These are phyloP conservation scores for Lydus trimaculatus DNA, from an alignment of 2,888 invertebrate genomes.

Conservation along the genomic window DNA sequence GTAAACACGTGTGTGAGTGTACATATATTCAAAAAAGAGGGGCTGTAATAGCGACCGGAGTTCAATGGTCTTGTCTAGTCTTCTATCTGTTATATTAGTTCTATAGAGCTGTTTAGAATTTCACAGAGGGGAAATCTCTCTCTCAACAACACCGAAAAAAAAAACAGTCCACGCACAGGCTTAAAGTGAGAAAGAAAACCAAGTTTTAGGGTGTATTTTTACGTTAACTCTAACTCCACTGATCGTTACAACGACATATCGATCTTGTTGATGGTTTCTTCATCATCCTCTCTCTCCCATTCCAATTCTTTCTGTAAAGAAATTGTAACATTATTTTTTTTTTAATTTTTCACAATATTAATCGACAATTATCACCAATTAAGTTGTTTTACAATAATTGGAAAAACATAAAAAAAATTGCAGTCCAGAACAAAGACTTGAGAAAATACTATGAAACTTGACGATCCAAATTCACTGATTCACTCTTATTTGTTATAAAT, in stretches of 20 bases:
- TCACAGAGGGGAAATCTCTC: constrained; percentile 9
- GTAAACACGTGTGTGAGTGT: constrained; percentile 40
- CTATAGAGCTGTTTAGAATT: neutral
- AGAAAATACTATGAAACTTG: too few species aligned
- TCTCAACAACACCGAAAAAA: too few species aligned
- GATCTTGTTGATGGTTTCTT: neutral
- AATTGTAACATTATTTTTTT: too few species aligned
- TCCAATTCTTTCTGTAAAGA: too few species aligned
- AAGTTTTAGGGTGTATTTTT: neutral
- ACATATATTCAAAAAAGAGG: constrained; percentile 22
- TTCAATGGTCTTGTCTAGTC: constrained; percentile 34
- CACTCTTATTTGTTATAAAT: neutral
- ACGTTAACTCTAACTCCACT: neutral
- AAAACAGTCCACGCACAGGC: neutral
- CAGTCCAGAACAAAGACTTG: neutral
- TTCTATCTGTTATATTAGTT: neutral
- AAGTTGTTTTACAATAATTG: too few species aligned
- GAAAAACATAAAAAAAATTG: too few species aligned
- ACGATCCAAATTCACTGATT: neutral
- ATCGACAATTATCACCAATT: neutral
- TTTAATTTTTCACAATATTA: too few species aligned
- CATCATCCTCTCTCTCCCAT: too few species aligned
- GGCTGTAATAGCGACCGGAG: constrained; percentile 32
- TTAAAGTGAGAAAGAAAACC: neutral
- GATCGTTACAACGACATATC: neutral